Evolutionary conservation across 2,113 vertebrate genomes (phyloP), one percentile per base, ranked within the genome.

Genomic region (Nerophis ophidion): DNA sequence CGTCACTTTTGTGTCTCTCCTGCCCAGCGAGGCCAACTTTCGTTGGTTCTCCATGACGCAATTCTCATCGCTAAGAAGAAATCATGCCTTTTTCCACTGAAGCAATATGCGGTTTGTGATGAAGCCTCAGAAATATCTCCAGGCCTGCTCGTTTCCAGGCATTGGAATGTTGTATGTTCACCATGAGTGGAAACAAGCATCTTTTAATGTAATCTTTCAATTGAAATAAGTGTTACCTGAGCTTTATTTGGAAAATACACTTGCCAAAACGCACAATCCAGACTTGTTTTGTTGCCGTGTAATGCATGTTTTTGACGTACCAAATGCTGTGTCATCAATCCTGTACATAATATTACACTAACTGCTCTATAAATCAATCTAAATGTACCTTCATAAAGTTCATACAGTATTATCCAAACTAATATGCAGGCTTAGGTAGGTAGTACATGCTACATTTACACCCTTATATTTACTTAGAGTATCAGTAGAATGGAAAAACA

Each of bases 91-190:
- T 50, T 54, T 54, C 54, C 54, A 56, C 54, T 19, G 19, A 56
- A 56, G 54, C 42, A 38, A 56, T 12, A 42, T 42, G 54, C 38
- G 54, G 54, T 56, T 42, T 56, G 54, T 16, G 17, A 42, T 56
- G 38, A 56, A 17, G 36, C 54, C 54, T 42, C 16, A 42, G 38
- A 56, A 56, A 56, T 56, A 56, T 42, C 36, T 42, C n/a, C 54
- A 56, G 54, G 54, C 36, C n/a, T 19, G 54, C 54, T 56, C n/a
- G 42, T 56, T 56, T 56, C 54, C 54, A 56, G 54, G 54, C 54
- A 56, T 3, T 13, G 38, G 54, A 56, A 42, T 56, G 54, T 38
- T 17, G 5, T 44, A 42, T 42, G 40, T 56, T 56, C 38, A 56
- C 16, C 17, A 10, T 2, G 36, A 56, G 53, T 42, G 53, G 53